These are phyloP conservation scores for Paracentrotus lividus DNA, from an alignment of 53 echinoderm and acorn worm species.

Conservation along the genomic window DNA sequence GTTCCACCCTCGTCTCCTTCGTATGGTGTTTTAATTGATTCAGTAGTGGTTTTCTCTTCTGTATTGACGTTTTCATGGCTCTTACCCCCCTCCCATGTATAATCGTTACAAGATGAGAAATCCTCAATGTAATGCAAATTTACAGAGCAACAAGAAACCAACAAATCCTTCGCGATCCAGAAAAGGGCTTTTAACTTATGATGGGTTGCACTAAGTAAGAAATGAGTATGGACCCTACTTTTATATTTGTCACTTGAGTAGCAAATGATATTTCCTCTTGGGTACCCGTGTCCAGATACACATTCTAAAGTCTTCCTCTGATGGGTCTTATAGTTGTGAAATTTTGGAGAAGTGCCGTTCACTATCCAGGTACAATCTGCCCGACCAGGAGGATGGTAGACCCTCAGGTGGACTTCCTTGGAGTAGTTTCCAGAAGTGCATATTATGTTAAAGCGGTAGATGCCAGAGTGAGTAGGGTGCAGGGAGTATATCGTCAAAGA, in stretches of 20 bases:
- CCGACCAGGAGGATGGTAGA: neutral
- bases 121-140: neutral
- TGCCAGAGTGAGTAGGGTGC: neutral
- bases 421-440: neutral
- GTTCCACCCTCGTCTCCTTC: neutral
- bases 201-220: neutral
- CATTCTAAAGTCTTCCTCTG: neutral
- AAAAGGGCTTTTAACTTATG: neutral
- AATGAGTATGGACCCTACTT: neutral
- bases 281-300: neutral
- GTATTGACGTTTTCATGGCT: neutral
- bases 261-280: conserved; percentile 11
- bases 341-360: conserved; percentile 12
- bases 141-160: neutral
- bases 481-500: neutral
- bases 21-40: neutral
- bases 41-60: neutral
- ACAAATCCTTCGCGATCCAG: neutral
- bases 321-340: neutral
- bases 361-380: neutral
- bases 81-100: neutral
- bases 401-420: neutral
- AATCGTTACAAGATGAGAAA: neutral
- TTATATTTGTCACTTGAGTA: neutral
- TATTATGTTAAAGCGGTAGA: neutral